Percentiles rank a stretch among this genome's conserved stretches.
Conservation (phyloP, 2,888 invertebrate species). For the Calliopum simillimum region DNA sequence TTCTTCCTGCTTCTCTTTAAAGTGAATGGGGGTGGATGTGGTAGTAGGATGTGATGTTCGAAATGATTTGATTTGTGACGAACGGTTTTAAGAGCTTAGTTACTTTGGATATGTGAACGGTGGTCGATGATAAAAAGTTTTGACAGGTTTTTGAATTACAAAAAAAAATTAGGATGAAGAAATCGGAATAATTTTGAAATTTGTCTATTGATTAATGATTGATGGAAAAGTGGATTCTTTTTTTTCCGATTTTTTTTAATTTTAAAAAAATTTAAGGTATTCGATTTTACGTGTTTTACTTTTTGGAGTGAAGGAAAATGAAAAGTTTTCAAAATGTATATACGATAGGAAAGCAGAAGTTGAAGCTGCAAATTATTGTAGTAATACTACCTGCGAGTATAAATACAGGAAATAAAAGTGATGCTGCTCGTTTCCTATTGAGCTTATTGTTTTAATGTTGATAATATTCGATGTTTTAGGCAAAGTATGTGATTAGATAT, state of each 20-base stretch:
- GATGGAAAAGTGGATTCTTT: conserved; percentile 40
- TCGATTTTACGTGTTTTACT: conserved; percentile 2
- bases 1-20: too few relatives aligned
- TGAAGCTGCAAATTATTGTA: too few relatives aligned
- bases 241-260: conserved; percentile 36
- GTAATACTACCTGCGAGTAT: too few relatives aligned
- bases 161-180: conserved; percentile 36
- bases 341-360: conserved; percentile 1
- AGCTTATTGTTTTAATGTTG: too few relatives aligned
- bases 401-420: too few relatives aligned
- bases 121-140: conserved; percentile 21
- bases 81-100: too few relatives aligned
- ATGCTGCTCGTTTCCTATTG: too few relatives aligned
- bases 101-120: not conserved
- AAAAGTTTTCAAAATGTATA: conserved; percentile 20
- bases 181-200: conserved; percentile 46
- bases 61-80: too few relatives aligned
- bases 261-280: conserved; percentile 31
- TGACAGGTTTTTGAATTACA: conserved; percentile 42
- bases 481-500: too few relatives aligned
- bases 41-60: too few relatives aligned
- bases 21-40: too few relatives aligned
- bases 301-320: conserved; percentile 3
- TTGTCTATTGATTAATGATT: conserved; percentile 37
- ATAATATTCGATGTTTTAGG: too few relatives aligned